Percentiles rank a stretch among this genome's conserved stretches.
These are phyloP conservation scores for Clupea harengus DNA, from an alignment of 2,113 vertebrate species.

Conservation along the genomic window DNA sequence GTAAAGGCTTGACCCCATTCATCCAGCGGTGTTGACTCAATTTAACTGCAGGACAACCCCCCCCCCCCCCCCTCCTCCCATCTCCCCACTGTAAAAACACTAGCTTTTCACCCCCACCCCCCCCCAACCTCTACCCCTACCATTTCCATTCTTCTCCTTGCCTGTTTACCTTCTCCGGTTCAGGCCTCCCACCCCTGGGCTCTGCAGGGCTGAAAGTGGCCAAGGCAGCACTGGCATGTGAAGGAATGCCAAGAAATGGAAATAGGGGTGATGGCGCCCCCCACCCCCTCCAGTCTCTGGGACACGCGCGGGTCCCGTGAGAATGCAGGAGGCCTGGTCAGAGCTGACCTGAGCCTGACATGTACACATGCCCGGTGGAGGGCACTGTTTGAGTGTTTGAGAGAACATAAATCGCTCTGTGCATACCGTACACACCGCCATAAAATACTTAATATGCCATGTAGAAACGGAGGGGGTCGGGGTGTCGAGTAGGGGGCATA, in stretches of 20 bases:
- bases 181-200: not conserved
- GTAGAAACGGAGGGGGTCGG: not conserved
- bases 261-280: not conserved
- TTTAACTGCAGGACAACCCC: not conserved
- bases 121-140: not conserved
- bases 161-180: constrained; percentile 10
- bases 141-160: not conserved
- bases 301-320: not conserved
- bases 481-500: not conserved
- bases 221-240: constrained; percentile 48
- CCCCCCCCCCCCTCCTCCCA: not conserved
- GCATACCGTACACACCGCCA: not conserved
- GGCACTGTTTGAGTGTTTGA: constrained; percentile 25
- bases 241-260: constrained; percentile 51
- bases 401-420: constrained; percentile 35
- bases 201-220: not conserved
- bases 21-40: not conserved
- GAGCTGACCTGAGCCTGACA: constrained; percentile 27
- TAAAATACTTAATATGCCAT: not conserved
- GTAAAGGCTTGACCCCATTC: not conserved
- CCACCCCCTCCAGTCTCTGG: not conserved
- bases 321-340: not conserved
- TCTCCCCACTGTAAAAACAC: constrained; percentile 1
- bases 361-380: constrained; percentile 23
- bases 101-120: not conserved